Conservation (phyloP, 2,113 vertebrate genomes). For the Ptilorrhoa leucosticta region DNA sequence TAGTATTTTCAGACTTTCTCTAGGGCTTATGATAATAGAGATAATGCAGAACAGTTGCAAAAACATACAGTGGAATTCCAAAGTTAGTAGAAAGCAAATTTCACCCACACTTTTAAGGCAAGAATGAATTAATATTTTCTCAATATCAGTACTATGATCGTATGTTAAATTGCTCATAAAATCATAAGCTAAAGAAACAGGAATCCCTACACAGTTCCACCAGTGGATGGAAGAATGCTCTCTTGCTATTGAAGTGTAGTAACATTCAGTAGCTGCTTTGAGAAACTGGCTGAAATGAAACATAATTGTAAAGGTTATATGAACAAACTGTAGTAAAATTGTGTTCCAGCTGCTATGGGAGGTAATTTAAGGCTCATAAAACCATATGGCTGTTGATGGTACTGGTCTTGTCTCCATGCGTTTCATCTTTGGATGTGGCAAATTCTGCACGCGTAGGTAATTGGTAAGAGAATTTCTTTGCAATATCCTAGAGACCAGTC, state of each 20-base stretch:
- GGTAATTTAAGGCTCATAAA: not conserved
- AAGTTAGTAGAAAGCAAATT: not conserved
- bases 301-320: not conserved
- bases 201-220: not conserved
- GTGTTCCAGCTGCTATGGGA: not conserved
- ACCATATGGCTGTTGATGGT: not conserved
- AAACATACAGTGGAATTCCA: not conserved
- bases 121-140: not conserved
- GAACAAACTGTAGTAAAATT: not conserved
- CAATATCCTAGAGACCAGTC: not conserved
- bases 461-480: not conserved
- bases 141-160: not conserved
- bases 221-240: not conserved
- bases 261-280: not conserved
- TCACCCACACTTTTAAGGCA: not conserved
- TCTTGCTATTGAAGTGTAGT: not conserved
- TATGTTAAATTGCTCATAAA: not conserved
- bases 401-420: not conserved
- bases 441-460: not conserved
- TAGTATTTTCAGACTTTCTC: not conserved
- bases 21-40: not conserved
- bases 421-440: not conserved
- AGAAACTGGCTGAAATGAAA: not conserved
- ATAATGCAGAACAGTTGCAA: not conserved
- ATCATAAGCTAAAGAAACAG: not conserved